Percentiles rank a stretch among this genome's conserved stretches.
These are phyloP conservation scores for Podarcis cretensis DNA, from an alignment of 2,113 vertebrate species.

Conservation along the genomic window DNA sequence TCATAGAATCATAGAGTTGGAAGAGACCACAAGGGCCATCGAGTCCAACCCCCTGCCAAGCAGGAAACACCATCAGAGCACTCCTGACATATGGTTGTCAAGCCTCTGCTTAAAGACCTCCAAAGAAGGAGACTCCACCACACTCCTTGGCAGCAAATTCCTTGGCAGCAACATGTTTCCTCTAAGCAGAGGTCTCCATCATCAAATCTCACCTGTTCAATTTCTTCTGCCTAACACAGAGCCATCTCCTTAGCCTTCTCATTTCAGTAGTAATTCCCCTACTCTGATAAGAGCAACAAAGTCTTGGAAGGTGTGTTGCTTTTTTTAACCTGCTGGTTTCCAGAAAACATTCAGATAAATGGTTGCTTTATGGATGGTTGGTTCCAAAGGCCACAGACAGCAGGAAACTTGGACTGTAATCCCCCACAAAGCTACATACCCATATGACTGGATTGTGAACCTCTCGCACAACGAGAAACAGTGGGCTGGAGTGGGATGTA, in stretches of 20 bases:
- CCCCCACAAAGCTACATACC: neutral
- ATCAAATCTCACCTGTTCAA: neutral
- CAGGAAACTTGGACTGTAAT: neutral
- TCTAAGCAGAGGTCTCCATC: neutral
- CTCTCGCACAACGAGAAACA: no score
- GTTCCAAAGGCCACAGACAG: neutral
- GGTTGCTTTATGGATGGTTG: neutral
- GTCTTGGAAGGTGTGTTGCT: no score
- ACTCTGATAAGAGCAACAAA: slow-evolving; percentile 7
- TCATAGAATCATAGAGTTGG: no score
- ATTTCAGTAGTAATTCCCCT: slow-evolving; percentile 26
- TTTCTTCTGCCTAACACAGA: slow-evolving; percentile 20
- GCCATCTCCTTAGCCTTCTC: neutral
- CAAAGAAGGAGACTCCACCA: no score
- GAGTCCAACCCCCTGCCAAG: no score
- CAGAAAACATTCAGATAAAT: neutral
- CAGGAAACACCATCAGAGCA: no score
- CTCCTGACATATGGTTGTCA: no score
- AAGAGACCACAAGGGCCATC: no score
- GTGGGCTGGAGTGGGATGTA: no score
- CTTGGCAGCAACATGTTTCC: no score
- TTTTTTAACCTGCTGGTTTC: neutral
- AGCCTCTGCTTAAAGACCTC: no score
- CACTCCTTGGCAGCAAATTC: no score
- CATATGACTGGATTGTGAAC: neutral